Evolutionary conservation across 2,113 vertebrate species (phyloP).

Genomic region (Xyliphius kryptos): DNA sequence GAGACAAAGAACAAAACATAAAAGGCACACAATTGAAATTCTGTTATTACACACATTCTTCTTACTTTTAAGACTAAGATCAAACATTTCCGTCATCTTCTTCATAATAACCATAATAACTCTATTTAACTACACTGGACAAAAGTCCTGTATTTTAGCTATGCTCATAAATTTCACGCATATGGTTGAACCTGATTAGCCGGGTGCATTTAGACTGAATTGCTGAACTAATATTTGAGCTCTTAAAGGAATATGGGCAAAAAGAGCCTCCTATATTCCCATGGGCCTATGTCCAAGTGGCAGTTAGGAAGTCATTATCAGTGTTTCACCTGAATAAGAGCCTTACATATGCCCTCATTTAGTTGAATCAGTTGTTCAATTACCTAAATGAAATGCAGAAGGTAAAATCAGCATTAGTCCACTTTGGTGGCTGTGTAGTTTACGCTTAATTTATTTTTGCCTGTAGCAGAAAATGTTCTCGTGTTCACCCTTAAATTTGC

Average conservation of each 20-base stretch:
- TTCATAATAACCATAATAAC: constrained; percentile 36
- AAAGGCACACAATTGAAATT: constrained; percentile 3
- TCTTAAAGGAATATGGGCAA: constrained; percentile 36
- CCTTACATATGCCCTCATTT: constrained; percentile 35
- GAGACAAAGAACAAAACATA: not conserved
- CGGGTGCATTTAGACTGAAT: constrained; percentile 35
- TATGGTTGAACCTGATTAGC: constrained; percentile 37
- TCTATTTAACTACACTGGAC: constrained; percentile 24
- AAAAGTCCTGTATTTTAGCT: constrained; percentile 27
- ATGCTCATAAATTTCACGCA: constrained; percentile 36
- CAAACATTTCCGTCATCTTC: constrained; percentile 22
- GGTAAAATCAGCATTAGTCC: constrained; percentile 29
- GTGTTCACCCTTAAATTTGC: not conserved
- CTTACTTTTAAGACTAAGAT: not conserved
- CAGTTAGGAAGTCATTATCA: constrained; percentile 40
- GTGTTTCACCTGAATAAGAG: constrained; percentile 42
- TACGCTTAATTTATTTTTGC: not conserved
- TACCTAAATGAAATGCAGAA: constrained; percentile 37
- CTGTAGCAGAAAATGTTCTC: not conserved
- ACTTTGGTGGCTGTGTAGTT: constrained; percentile 5
- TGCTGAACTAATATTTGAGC: constrained; percentile 40
- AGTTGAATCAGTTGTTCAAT: constrained; percentile 37
- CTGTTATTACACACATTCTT: constrained; percentile 14
- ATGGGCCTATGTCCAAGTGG: constrained; percentile 32
- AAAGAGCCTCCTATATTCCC: constrained; percentile 29